Conservation (phyloP, 2,113 vertebrate genomes). For the Muntiacus muntjak region DNA sequence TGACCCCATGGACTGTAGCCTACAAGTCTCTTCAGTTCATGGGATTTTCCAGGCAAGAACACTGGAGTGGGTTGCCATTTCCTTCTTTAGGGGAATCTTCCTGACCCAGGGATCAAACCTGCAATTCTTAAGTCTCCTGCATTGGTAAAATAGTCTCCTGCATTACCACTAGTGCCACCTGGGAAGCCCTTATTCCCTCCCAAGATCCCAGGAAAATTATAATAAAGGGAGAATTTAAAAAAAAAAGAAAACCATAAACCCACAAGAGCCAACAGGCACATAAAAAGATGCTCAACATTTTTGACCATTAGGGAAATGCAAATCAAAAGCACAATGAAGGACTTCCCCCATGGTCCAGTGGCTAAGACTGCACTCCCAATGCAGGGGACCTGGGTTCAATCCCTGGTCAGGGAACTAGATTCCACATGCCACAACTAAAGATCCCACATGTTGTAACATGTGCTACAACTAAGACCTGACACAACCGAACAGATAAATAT, state of each 20-base stretch:
- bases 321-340: background rate
- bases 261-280: background rate
- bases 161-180: background rate
- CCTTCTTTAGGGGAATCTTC: background rate
- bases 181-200: background rate
- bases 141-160: background rate
- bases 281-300: background rate
- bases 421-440: background rate
- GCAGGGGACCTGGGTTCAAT: background rate
- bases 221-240: background rate
- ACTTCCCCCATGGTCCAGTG: background rate
- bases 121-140: background rate
- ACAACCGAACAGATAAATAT: background rate
- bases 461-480: background rate
- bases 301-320: constrained; percentile 21
- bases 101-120: background rate
- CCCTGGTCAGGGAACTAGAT: background rate
- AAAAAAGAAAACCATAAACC: background rate
- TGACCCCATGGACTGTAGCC: background rate
- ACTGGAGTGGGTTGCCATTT: background rate
- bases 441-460: background rate
- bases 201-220: background rate
- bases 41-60: background rate
- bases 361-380: background rate
- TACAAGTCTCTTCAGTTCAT: background rate